A percentile compares a stretch with the other conserved stretches of the same genome.
Evolutionary conservation across 2,113 vertebrate genomes (phyloP).

Genomic region (Monopterus albus): DNA sequence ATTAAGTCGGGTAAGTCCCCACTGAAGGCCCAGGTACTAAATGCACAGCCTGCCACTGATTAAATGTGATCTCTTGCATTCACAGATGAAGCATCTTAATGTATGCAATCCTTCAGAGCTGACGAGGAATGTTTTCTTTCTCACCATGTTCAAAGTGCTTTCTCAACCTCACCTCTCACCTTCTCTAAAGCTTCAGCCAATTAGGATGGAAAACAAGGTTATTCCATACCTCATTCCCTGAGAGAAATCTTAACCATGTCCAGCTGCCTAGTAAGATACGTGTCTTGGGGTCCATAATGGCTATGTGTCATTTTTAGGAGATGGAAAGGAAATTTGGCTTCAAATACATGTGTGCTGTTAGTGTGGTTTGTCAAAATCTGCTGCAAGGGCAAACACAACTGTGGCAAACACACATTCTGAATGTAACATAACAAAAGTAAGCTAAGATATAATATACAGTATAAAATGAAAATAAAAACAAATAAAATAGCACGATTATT

Average conservation of each 20-base stretch:
- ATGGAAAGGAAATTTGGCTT: conserved; percentile 41
- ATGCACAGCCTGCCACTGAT: too few relatives aligned
- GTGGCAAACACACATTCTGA: not conserved
- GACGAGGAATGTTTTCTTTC: conserved; percentile 45
- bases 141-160: conserved; percentile 56
- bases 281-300: not conserved
- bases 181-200: conserved; percentile 61
- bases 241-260: conserved; percentile 67
- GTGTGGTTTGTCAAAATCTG: not conserved
- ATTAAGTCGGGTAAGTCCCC: too few relatives aligned
- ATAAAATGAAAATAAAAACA: too few relatives aligned
- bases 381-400: conserved; percentile 5
- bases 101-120: not conserved
- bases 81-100: conserved; percentile 1
- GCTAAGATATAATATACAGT: not conserved
- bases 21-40: too few relatives aligned
- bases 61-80: conserved; percentile 41
- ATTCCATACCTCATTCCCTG: conserved; percentile 67
- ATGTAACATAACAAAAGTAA: not conserved
- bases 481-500: too few relatives aligned
- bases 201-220: conserved; percentile 74
- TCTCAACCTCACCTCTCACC: conserved; percentile 65
- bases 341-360: not conserved
- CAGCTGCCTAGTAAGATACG: conserved; percentile 2
- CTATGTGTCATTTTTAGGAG: conserved; percentile 26